Evolutionary conservation across 1,140 invertebrate genomes (phyloP).

Genomic region (Zaprionus vittiger): DNA sequence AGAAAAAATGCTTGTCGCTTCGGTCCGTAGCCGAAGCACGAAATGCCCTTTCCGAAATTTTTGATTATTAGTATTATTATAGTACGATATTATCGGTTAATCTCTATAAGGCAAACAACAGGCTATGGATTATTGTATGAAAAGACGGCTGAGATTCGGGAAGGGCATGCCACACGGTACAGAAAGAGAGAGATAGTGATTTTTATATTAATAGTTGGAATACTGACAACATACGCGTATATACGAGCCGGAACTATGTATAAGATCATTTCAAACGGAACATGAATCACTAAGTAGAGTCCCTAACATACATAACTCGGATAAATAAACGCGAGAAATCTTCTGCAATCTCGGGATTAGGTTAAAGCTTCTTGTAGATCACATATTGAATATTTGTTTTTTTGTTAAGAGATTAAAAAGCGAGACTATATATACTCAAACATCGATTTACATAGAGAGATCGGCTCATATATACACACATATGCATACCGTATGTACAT

Average conservation of each 20-base stretch:
- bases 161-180: slow-evolving; percentile 40
- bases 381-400: not conserved
- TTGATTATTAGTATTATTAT: slow-evolving; percentile 4
- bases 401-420: not conserved
- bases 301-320: not conserved
- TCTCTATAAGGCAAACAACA: slow-evolving; percentile 54
- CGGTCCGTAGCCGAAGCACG: slow-evolving; percentile 47
- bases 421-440: not conserved
- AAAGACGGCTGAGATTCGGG: slow-evolving; percentile 37
- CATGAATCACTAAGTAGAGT: not conserved
- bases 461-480: slow-evolving; percentile 20
- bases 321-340: not conserved
- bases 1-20: slow-evolving; percentile 25
- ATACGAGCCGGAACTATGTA: slow-evolving; percentile 14
- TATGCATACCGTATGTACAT: slow-evolving; percentile 6
- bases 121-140: slow-evolving; percentile 20
- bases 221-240: slow-evolving; percentile 9
- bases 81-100: slow-evolving; percentile 34
- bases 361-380: not conserved
- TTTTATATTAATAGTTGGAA: slow-evolving; percentile 12
- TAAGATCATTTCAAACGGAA: not conserved
- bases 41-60: slow-evolving; percentile 64
- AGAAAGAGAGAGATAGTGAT: slow-evolving; percentile 19
- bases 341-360: no score
- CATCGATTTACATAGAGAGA: slow-evolving; percentile 1